Percentiles rank a stretch among this genome's conserved stretches.
phyloP scores from a whole-genome alignment of 2,797 vertebrate genomes.

The Eutrigla gurnardus region DNA sequence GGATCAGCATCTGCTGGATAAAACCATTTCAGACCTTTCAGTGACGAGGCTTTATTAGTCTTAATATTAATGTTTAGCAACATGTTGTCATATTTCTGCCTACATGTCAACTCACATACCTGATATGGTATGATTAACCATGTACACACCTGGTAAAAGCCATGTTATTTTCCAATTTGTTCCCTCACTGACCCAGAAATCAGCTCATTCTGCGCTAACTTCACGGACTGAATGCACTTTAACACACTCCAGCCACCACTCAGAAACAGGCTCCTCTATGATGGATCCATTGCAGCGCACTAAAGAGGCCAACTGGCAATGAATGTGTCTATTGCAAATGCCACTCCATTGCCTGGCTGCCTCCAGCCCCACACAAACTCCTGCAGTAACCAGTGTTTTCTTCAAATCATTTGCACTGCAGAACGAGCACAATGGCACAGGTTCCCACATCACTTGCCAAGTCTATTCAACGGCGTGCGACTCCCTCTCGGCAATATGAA shows the following conservation, averaged over 20 bases:
- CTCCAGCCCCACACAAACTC: slow-evolving; percentile 46
- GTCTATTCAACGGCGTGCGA: slow-evolving; percentile 65
- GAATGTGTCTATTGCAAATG: slow-evolving; percentile 61
- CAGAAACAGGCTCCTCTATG: slow-evolving; percentile 27
- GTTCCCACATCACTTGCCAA: slow-evolving; percentile 71
- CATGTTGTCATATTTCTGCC: not conserved
- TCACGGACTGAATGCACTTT: slow-evolving; percentile 30
- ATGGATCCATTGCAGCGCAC: slow-evolving; percentile 73
- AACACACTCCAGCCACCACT: slow-evolving; percentile 40
- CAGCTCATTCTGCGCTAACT: slow-evolving; percentile 33
- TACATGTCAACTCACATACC: not conserved
- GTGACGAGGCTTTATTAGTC: not conserved
- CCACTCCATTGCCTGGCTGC: slow-evolving; percentile 58
- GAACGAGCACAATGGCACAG: slow-evolving; percentile 67
- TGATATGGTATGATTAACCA: not conserved
- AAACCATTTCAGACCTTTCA: not conserved
- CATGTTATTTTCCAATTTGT: slow-evolving; percentile 1
- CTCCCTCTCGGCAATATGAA: slow-evolving; percentile 64
- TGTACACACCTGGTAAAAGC: not conserved
- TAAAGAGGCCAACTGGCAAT: slow-evolving; percentile 66
- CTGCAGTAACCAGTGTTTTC: slow-evolving; percentile 71
- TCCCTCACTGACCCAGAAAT: not conserved
- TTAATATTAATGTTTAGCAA: not conserved
- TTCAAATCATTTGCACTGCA: slow-evolving; percentile 67
- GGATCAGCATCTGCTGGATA: slow-evolving; percentile 13